Base-by-base conservation (phyloP, 2,113 vertebrate species). In the Atlantisia rogersi region DNA sequence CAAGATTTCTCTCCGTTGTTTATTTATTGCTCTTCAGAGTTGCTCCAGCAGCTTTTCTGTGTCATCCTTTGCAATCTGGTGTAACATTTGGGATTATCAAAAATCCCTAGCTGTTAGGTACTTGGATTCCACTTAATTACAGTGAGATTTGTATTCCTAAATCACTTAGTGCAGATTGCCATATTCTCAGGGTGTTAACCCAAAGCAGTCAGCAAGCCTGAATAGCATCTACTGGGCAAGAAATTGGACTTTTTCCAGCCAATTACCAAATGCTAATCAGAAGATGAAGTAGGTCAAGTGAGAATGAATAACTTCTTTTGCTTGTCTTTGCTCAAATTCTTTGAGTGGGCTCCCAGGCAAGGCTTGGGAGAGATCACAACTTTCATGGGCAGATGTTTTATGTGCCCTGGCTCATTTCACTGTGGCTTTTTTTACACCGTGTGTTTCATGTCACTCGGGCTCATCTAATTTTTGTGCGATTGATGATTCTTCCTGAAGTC, bases 191-290 rank as follows among this genome's bases (percentile, higher is more conserved):
- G 44, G 37, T 4, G 12, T 82, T 91, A 75, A 75, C 42, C 29
- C 39, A 68, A 71, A 87, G 50, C 81, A 79, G 50, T n/a, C 69
- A 82, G 48, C 70, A 10, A 50, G 92, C 89, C 78, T 92, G 75
- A 95, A 82, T 55, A 65, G 2, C 82, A 85, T 80, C 87, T 70
- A 69, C 37, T 70, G 74, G 67, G 44, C 93, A 90, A 88, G 60
- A 82, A 91, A 74, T 37, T 87, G 89, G 89, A 92, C 86, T 79
- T 94, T 92, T 84, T 94, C 95, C 84, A 92, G 58, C 39, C 84
- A 92, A 94, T 95, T 95, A 95, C 68, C 55, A 67, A 86, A 92
- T 93, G 85, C 81, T 95, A 95, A 92, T 92, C 86, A 91, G 93
- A 94, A 86, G 73, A 65, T 91, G n/a, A 88, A 82, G 50, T 82